Base-by-base conservation (phyloP, 2,888 invertebrate genomes). In the Cephus rjabovi region DNA sequence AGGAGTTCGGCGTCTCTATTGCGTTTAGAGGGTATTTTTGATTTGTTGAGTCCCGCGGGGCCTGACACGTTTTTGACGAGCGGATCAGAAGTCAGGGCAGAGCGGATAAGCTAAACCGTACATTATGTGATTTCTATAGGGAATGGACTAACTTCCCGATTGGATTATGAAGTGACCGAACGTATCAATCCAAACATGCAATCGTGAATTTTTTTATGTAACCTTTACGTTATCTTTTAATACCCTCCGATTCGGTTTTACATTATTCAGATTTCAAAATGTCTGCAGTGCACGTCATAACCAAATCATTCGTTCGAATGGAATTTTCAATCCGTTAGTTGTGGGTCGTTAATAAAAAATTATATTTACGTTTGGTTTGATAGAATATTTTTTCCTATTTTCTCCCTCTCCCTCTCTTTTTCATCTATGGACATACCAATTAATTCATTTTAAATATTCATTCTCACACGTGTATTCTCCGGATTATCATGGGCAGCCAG, bases 71-170 rank as follows among this genome's bases (percentile, higher is more conserved):
- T 71, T 71, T 56, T 56, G 23, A 56, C 56, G 23, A 56, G 3
- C 9, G 23, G 23, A 9, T 30, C 30, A 34, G 68, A 56, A 40
- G 73, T 34, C 40, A 33, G 33, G 30, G 69, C 34, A 30, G 56
- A 40, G 73, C 30, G 56, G 70, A 31, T 83, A 84, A 83, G 88
- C 87, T 87, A 89, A 90, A 90, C 89, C 89, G 89, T 89, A 90
- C 90, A 90, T 90, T 90, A 90, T 90, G 90, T 90, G 90, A 90
- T 90, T 90, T 90, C 90, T 90, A 87, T 89, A 88, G 90, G 90
- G 90, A 90, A 87, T 85, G 78, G 83, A 87, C 89, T 90, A 90
- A 90, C 90, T 90, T 90, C 81, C 87, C 89, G 89, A 90, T 90
- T 90, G 90, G 90, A 90, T 90, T 90, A 89, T 89, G 87, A 87